Evolutionary conservation across 2,113 vertebrate species (phyloP), one percentile per base, ranked within the genome.

Genomic region (Pao palembangensis): DNA sequence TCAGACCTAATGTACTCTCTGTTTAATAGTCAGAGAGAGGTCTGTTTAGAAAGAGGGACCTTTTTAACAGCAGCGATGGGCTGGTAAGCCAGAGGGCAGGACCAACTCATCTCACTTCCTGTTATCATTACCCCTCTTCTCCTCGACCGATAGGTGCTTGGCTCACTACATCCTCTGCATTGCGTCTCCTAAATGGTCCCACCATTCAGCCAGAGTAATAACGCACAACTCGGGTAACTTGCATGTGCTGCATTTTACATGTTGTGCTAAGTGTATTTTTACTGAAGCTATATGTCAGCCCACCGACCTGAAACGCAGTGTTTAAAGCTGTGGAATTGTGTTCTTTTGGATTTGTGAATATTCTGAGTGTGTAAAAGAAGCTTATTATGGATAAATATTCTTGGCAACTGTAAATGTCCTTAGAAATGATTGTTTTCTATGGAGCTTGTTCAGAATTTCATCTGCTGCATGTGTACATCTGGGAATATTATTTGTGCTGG

Each of bases 1-100:
- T 75, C 80, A 51, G 73, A 64, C 78, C 69, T 90, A 90, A 88
- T 88, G 86, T 84, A 88, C 83, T 75, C 55, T 82, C 81, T 89
- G 88, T 90, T 87, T 89, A 86, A 82, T 83, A 85, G 83, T 64
- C 77, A 61, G 69, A 67, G 79, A 87, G 84, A 81, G 15, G 72
- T 71, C 64, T 88, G 87, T 90, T 88, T 90, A 88, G 61, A 81
- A 56, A 79, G 79, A 47, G 61, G 78, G 67, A 56, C 76, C 78
- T 78, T 71, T 85, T 83, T 82, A 86, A 72, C 73, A 47, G 72
- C 78, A 84, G 79, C 80, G 80, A 87, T 79, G 73, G 74, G 78
- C 55, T 76, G 71, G 67, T 52, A 38, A 83, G 82, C 84, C 83
- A 73, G 60, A 78, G 85, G 82, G 82, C 78, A 75, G 81, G 60